Evolutionary conservation across 2,797 vertebrate genomes (phyloP).

Genomic region (Platalea minor): DNA sequence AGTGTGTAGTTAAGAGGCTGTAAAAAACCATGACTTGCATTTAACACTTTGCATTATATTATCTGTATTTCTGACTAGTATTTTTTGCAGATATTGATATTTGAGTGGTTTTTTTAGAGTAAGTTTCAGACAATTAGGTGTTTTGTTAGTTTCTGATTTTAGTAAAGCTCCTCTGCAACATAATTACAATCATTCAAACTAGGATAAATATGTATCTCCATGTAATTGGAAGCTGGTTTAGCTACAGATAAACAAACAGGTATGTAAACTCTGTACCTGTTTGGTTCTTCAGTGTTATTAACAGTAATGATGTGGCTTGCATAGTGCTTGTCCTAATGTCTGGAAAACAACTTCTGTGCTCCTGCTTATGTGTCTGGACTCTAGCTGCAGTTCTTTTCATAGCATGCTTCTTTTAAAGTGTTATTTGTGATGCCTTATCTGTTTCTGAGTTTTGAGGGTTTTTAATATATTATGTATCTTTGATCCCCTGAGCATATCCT

Average conservation of each 20-base stretch:
- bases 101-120: background rate
- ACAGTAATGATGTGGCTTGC: background rate
- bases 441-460: background rate
- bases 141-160: background rate
- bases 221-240: background rate
- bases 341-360: background rate
- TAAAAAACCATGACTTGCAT: background rate
- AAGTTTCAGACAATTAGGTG: background rate
- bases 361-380: background rate
- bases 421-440: background rate
- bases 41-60: background rate
- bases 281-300: background rate
- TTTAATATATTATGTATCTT: background rate
- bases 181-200: background rate
- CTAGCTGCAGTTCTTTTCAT: background rate
- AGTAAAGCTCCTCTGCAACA: background rate
- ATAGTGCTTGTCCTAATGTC: background rate
- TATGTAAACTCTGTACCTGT: background rate
- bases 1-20: background rate
- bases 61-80: background rate
- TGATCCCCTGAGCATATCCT: background rate
- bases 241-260: background rate
- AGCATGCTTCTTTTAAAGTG: background rate
- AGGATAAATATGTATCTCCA: background rate
- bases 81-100: background rate